phyloP scores from a whole-genome alignment of 2,888 invertebrate genomes.

The Rotaria socialis region DNA sequence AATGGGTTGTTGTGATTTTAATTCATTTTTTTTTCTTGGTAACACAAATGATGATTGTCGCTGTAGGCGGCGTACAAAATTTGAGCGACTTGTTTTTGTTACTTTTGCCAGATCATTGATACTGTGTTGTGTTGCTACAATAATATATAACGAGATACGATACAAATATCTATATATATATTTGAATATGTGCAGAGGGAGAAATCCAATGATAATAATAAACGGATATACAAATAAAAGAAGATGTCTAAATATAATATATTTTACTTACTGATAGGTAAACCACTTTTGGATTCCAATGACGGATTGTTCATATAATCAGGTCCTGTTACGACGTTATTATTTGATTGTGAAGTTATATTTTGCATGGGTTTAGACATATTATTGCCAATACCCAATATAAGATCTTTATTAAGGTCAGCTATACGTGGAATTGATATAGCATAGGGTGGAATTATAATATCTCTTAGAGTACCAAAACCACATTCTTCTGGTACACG shows the following conservation, averaged over 20 bases:
- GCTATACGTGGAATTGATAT: slow-evolving; percentile 91
- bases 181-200: too few relatives aligned
- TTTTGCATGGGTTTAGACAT: slow-evolving; percentile 50
- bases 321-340: neutral
- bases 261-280: neutral
- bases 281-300: neutral
- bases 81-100: neutral
- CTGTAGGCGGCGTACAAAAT: neutral
- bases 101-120: neutral
- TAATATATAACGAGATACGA: neutral
- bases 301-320: neutral
- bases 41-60: slow-evolving; percentile 24
- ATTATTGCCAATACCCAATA: slow-evolving; percentile 80
- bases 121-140: neutral
- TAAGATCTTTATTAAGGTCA: slow-evolving; percentile 96
- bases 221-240: too few relatives aligned
- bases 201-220: too few relatives aligned
- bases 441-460: slow-evolving; percentile 95
- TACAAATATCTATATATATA: too few relatives aligned
- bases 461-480: slow-evolving; percentile 92
- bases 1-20: neutral
- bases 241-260: too few relatives aligned
- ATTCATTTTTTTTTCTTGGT: slow-evolving; percentile 1
- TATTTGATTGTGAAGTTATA: slow-evolving; percentile 36
- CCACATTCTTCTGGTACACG: slow-evolving; percentile 87